Evolutionary conservation across 2,888 invertebrate genomes (phyloP), one percentile per base, ranked within the genome.

Genomic region (Reticulitermes lucifugus): DNA sequence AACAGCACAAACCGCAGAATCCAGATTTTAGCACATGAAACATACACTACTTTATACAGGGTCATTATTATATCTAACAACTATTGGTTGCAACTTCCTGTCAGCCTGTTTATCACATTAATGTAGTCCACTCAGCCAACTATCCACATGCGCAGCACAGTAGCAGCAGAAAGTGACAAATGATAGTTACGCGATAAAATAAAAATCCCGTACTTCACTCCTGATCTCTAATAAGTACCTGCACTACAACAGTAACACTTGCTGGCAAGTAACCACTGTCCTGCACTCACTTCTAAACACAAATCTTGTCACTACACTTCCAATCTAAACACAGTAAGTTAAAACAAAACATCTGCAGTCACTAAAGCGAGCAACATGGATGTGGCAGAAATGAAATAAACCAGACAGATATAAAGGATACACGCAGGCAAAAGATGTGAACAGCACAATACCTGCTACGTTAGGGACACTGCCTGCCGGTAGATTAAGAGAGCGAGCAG

Each of bases 361-460:
- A 81, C 81, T 70, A 70, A 79, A 84, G 79, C 77, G 84, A 84
- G 83, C 81, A 81, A 70, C 65, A 80, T 60, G 80, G 55, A 80
- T 21, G 80, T 80, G 80, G 80, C 80, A 80, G 35, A 80, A 80
- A 80, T 22, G 22, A 59, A 80, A 80, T 60, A n/a, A 80, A 59
- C 59, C 51, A 80, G 55, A 80, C 55, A 77, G 77, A 77, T 25
- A 77, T 22, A 51, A 77, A 12, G 3, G 77, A 77, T 6, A 75
- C 43, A 75, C 46, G 46, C 65, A 65, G 65, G 65, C 65, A 14
- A 65, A 65, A 65, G 65, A 25, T 10, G 22, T 77, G 80, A 70
- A 77, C 41, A 43, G 83, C 81, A 85, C 85, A 85, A 83, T 86
- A 86, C 86, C 86, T 86, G 86, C 65, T 59, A 80, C 59, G 59